A percentile compares a stretch with the other conserved stretches of the same genome.
Evolutionary conservation across 2,113 vertebrate species (phyloP).

Genomic region (Myxocyprinus asiaticus): DNA sequence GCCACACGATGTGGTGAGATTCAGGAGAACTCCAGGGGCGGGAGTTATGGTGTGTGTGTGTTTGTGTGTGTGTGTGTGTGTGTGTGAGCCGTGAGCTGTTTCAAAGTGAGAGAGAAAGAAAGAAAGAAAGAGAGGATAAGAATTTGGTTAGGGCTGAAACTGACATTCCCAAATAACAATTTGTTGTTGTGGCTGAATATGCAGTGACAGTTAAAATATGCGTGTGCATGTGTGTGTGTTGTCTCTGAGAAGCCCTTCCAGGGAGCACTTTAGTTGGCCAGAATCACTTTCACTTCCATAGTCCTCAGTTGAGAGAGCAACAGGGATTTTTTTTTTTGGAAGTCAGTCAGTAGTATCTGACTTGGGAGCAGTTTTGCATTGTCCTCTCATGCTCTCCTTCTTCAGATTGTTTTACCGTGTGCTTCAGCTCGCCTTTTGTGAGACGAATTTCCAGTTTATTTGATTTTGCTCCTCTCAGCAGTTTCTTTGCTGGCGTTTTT

Average conservation of each 20-base stretch:
- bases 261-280: constrained; percentile 71
- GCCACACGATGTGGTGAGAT: constrained; percentile 36
- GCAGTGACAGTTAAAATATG: constrained; percentile 66
- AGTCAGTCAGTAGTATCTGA: constrained; percentile 59
- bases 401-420: constrained; percentile 67
- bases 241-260: constrained; percentile 68
- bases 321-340: constrained; percentile 51
- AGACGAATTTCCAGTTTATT: constrained; percentile 71
- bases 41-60: background rate
- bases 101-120: constrained; percentile 10
- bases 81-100: constrained; percentile 16
- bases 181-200: constrained; percentile 74
- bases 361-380: constrained; percentile 66
- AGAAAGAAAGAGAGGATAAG: constrained; percentile 3
- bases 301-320: constrained; percentile 55
- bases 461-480: constrained; percentile 68
- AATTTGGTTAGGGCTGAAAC: constrained; percentile 48
- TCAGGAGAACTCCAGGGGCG: constrained; percentile 32
- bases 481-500: constrained; percentile 62
- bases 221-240: constrained; percentile 33
- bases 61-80: background rate
- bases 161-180: constrained; percentile 71
- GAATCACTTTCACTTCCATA: constrained; percentile 67
- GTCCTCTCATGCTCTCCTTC: constrained; percentile 59
- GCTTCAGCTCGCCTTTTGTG: constrained; percentile 61